These are phyloP conservation scores for Parnassius glacialis DNA, from an alignment of 2,888 invertebrate genomes.

Conservation along the genomic window DNA sequence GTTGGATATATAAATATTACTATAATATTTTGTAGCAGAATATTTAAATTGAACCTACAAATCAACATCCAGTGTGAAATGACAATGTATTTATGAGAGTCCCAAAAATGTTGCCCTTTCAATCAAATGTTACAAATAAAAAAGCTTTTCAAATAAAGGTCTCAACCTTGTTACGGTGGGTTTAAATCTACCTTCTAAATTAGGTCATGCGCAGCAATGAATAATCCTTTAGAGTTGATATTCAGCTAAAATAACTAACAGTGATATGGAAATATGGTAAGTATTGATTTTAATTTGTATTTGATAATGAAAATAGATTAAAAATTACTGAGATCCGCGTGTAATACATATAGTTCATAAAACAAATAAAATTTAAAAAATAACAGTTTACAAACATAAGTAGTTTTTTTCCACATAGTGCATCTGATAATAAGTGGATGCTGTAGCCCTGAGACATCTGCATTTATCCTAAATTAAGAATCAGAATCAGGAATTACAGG, in stretches of 20 bases:
- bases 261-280: too few species aligned
- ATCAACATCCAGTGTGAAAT: constrained; percentile 15
- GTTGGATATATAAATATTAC: background rate
- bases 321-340: too few species aligned
- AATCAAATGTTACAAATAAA: constrained; percentile 24
- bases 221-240: constrained; percentile 38
- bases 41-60: background rate
- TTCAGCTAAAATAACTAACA: background rate
- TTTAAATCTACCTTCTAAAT: constrained; percentile 49
- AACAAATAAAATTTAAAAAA: too few species aligned
- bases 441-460: too few species aligned
- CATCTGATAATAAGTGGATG: too few species aligned
- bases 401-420: too few species aligned
- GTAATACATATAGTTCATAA: too few species aligned
- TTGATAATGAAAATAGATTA: too few species aligned
- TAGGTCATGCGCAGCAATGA: constrained; percentile 46
- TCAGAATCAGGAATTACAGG: too few species aligned
- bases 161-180: constrained; percentile 44
- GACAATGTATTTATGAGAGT: constrained; percentile 12
- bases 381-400: too few species aligned
- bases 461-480: too few species aligned
- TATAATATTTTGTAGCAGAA: background rate
- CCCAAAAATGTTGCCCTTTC: constrained; percentile 21
- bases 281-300: too few species aligned
- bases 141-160: constrained; percentile 46